These are phyloP conservation scores for Hydrozoanthus gracilis DNA, from an alignment of 92 coral and sea anemone genomes.

Conservation along the genomic window DNA sequence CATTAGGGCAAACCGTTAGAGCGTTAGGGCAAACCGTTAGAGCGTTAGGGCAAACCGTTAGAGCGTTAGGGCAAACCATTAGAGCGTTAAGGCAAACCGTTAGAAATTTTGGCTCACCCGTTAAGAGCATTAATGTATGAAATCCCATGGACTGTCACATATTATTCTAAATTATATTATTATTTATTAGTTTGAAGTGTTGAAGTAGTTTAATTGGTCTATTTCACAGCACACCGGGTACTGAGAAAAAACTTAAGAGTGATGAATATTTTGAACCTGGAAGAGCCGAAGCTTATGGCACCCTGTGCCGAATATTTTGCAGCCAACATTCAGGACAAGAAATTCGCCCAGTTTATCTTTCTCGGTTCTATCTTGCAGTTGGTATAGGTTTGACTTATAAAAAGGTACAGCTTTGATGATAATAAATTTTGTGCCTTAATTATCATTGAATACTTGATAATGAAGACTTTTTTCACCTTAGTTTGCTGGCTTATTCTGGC, in stretches of 20 bases:
- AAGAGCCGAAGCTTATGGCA: constrained; percentile 96
- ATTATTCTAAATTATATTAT: no score
- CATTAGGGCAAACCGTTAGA: no score
- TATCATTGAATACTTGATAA: no score
- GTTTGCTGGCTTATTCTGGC: no score
- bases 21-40: no score
- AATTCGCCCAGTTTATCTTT: constrained; percentile 87
- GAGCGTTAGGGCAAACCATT: no score
- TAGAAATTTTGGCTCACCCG: no score
- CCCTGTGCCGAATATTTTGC: constrained; percentile 95
- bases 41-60: no score
- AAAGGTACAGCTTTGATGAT: constrained; percentile 62
- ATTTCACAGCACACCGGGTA: neutral
- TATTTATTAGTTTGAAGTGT: neutral
- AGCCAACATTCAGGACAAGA: constrained; percentile 91
- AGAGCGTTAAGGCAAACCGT: no score
- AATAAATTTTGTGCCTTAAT: neutral
- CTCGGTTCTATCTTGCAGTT: constrained; percentile 90
- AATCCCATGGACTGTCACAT: no score
- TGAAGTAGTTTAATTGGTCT: neutral
- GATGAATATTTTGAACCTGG: constrained; percentile 93
- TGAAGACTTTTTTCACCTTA: no score
- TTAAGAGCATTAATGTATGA: no score
- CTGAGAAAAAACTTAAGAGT: constrained; percentile 44
- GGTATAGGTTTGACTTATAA: constrained; percentile 83